Base-by-base conservation (phyloP, 1,140 invertebrate species). In the Danaus plexippus region DNA sequence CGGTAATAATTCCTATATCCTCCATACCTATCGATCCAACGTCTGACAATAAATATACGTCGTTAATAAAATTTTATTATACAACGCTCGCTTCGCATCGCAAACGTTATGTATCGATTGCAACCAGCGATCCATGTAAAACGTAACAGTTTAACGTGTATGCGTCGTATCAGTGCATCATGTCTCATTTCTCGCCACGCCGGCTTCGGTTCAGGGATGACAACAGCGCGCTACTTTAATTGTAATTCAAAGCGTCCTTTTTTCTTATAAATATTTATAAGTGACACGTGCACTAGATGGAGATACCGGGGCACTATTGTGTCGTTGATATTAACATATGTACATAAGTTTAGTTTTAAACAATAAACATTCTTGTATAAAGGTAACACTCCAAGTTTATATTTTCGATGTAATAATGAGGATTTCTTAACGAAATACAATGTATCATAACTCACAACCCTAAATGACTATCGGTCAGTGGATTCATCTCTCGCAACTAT, bases 41-140 rank as follows among this genome's bases (percentile, higher is more conserved):
- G 22, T 32, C 22, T 32, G 22, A 32, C 22, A 32, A 32, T 8
- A 32, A 32, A 32, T 32, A 6, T 32, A 32, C 7, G 22, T 32
- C 22, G 22, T 32, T 32, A 32, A 32, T 32, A 32, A 32, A 32
- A 32, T 40, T 52, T 52, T 40, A 40, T 43, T 42, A 12, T 59
- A 59, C 57, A 59, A 48, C 15, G 52, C 57, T 45, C 47, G 47
- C 52, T 50, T 43, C 22, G 12, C 49, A 54, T 54, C 18, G 58
- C 18, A 54, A 41, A 15, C 32, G 22, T 32, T 32, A 32, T 32
- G 7, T 32, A 32, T 32, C 22, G 22, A 32, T 32, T 32, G 7
- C 22, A 8, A 55, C 42, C 49, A 68, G 48, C 68, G 54, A 70
- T 63, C 66, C 66, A 58, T 73, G 69, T 64, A 71, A 32, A 66